A percentile compares a stretch with the other conserved stretches of the same genome.
phyloP scores from a whole-genome alignment of 1,140 invertebrate genomes.

The Doryteuthis pealeii region DNA sequence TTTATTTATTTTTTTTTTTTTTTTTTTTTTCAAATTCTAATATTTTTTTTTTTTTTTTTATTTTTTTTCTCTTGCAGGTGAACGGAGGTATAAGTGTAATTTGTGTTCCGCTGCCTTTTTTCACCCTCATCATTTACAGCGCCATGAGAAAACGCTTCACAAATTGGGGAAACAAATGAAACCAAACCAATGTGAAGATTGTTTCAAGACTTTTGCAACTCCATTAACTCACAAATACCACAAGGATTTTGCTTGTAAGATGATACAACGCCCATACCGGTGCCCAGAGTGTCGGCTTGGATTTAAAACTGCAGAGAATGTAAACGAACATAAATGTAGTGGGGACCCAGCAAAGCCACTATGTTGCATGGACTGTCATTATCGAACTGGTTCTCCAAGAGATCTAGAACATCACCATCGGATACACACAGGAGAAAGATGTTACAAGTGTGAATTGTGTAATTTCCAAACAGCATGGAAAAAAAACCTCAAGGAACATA shows the following conservation, averaged over 20 bases:
- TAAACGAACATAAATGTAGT: constrained; percentile 34
- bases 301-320: constrained; percentile 30
- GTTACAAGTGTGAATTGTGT: constrained; percentile 89
- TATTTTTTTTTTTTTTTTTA: neutral
- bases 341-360: constrained; percentile 28
- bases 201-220: constrained; percentile 10
- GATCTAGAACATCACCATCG: constrained; percentile 67
- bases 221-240: constrained; percentile 15
- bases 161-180: constrained; percentile 3
- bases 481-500: constrained; percentile 38
- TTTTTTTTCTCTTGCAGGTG: neutral
- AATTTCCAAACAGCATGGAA: constrained; percentile 32
- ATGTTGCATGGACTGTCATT: constrained; percentile 32
- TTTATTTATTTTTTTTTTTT: no score
- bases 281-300: constrained; percentile 31
- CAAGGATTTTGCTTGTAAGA: constrained; percentile 32
- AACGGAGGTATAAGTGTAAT: neutral
- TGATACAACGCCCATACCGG: constrained; percentile 28
- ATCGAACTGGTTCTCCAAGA: constrained; percentile 29
- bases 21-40: neutral
- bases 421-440: constrained; percentile 93
- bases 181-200: constrained; percentile 9
- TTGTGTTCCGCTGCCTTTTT: constrained; percentile 10
- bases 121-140: constrained; percentile 5
- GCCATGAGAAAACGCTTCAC: constrained; percentile 1